Percentiles rank a stretch among this genome's conserved stretches.
phyloP scores from a whole-genome alignment of 2,113 vertebrate species.

The Sardina pilchardus region DNA sequence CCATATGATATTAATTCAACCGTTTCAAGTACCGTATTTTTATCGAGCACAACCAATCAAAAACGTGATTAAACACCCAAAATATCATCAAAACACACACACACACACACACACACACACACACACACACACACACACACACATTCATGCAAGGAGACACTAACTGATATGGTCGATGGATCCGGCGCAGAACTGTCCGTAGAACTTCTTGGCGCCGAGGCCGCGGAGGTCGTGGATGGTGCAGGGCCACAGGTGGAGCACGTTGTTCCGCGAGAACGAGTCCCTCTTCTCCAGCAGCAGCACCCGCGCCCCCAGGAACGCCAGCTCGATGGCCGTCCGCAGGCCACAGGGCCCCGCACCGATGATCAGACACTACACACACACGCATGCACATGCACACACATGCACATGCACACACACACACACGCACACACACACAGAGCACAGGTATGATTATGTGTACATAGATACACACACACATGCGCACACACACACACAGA shows the following conservation, averaged over 20 bases:
- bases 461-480: neutral
- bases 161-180: slow-evolving; percentile 98
- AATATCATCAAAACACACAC: neutral
- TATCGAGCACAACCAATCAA: too few relatives aligned
- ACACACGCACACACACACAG: neutral
- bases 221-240: slow-evolving; percentile 92
- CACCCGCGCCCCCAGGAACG: slow-evolving; percentile 90
- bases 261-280: slow-evolving; percentile 93
- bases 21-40: too few relatives aligned
- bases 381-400: slow-evolving; percentile 16
- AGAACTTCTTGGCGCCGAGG: slow-evolving; percentile 94
- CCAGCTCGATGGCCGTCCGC: slow-evolving; percentile 90
- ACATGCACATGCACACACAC: slow-evolving; percentile 23
- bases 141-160: slow-evolving; percentile 51
- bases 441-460: neutral
- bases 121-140: neutral
- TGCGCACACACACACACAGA: neutral
- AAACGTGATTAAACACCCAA: too few relatives aligned
- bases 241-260: slow-evolving; percentile 95
- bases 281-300: slow-evolving; percentile 94
- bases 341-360: slow-evolving; percentile 95
- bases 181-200: slow-evolving; percentile 92
- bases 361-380: slow-evolving; percentile 89
- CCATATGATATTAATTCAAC: too few relatives aligned
- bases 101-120: neutral